Base-by-base conservation (phyloP, 1,140 invertebrate genomes). In the Drosophila paulistorum region DNA sequence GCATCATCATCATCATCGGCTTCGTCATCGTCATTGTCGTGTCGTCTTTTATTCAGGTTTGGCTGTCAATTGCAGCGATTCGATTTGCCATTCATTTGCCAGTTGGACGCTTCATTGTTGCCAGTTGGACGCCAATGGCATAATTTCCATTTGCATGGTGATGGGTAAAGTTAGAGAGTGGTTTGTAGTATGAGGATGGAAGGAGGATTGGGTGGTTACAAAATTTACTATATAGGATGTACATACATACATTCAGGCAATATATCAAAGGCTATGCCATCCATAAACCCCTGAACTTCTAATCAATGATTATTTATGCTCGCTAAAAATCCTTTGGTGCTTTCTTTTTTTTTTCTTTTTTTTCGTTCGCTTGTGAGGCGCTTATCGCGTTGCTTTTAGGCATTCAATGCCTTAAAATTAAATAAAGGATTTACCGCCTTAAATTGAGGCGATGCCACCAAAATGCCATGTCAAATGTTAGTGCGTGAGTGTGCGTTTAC, bases 351-450 rank as follows among this genome's bases (percentile, higher is more conserved):
- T 1, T 0, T 7, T 30, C 0, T 7, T 30, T 30, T 30, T 30
- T 30, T 30, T 2, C 4, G 30, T 30, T 79, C 55, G 64, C 68
- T 64, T 64, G 45, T 79, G 79, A 82, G 72, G 79, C 76, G 76
- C 76, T 87, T 86, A 87, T 87, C 79, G 77, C 55, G 63, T 54
- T 77, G 77, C 74, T 79, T 77, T 74, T 77, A 66, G 77, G 77
- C 72, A 68, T 74, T 79, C 77, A 73, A 48, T 63, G 73, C 35
- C 64, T 71, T 73, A 76, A 82, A 89, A 84, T 84, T 89, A 77
- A 89, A 89, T 84, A 89, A 81, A 83, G 83, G 84, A 87, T 83
- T 87, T 87, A 77, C 68, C 73, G 73, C 60, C 74, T 65, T 73
- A 82, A 68, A 87, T 87, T 82, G 71, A 70, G 59, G 72, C 69